Evolutionary conservation across 2,113 vertebrate species (phyloP), one percentile per base, ranked within the genome.

Genomic region (Pelobates fuscus): DNA sequence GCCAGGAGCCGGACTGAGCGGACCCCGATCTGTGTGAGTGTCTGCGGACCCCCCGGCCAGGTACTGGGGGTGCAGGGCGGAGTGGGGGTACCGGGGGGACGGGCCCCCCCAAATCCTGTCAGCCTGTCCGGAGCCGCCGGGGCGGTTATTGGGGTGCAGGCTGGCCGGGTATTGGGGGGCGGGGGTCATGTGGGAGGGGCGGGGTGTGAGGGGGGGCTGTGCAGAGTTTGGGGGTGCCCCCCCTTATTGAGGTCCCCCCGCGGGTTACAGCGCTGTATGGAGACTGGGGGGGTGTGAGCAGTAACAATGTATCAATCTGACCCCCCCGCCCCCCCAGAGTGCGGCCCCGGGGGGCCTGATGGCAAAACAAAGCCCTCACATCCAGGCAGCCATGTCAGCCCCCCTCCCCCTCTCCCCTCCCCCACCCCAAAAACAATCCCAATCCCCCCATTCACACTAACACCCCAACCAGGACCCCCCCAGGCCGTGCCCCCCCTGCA

Each of bases 301-400:
- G n/a, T 24, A 20, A 64, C 4, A 4, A 4, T 18, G 25, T n/a
- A 8, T 61, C 58, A 2, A 3, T 8, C 14, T 17, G 14, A 4
- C 21, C 58, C 58, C 26, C 55, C 12, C 14, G 20, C 55, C n/a
- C n/a, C n/a, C 55, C 5, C 5, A 41, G 32, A 41, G 44, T 18
- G 8, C 15, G 44, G 17, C 17, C 44, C 15, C 4, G 44, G 44
- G 25, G 64, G 63, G 32, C 26, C 49, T 37, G 52, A 49, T 77
- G 80, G 80, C 77, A 84, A 82, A 82, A 79, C 78, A 72, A 81
- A 63, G 78, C 64, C 83, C 77, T 29, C 77, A 78, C 44, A 46
- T 46, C 44, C 44, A 46, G 44, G 8, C 44, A 18, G 44, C 44
- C 44, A 18, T 18, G 8, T 18, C 44, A 8, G 8, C 17, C 44